Conservation (phyloP, 2,797 vertebrate species). For the Balearica regulorum region DNA sequence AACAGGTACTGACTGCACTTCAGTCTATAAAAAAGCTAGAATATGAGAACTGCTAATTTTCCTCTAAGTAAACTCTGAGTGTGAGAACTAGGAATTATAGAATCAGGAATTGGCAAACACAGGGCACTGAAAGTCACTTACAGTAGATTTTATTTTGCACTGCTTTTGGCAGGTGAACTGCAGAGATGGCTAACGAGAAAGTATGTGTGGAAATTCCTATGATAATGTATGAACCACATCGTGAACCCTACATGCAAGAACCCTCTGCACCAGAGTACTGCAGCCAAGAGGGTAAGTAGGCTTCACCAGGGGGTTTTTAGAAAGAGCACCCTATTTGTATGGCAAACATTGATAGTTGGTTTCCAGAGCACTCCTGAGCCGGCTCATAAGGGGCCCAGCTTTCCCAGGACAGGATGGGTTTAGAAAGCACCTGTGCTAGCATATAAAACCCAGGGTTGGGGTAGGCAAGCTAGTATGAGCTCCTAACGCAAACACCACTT, state of each 20-base stretch:
- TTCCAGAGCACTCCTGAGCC: neutral
- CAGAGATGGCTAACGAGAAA: slow-evolving; percentile 26
- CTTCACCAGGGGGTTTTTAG: neutral
- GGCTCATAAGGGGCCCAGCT: neutral
- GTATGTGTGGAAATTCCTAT: neutral
- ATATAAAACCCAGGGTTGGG: neutral
- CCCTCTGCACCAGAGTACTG: neutral
- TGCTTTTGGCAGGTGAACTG: neutral
- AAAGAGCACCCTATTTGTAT: neutral
- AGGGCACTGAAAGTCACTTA: neutral
- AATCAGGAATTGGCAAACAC: rapidly evolving
- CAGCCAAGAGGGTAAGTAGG: neutral
- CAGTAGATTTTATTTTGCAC: neutral
- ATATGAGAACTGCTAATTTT: neutral
- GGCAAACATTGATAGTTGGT: rapidly evolving
- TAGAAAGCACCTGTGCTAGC: neutral
- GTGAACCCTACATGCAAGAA: neutral
- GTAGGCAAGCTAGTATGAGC: neutral
- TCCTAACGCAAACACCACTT: neutral
- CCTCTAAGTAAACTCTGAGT: neutral
- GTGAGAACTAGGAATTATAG: neutral
- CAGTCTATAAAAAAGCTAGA: neutral
- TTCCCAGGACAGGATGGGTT: neutral
- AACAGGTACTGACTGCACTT: neutral
- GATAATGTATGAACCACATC: neutral